Evolutionary conservation across 2,888 invertebrate species (phyloP).

Genomic region (Andrena hattorfiana): DNA sequence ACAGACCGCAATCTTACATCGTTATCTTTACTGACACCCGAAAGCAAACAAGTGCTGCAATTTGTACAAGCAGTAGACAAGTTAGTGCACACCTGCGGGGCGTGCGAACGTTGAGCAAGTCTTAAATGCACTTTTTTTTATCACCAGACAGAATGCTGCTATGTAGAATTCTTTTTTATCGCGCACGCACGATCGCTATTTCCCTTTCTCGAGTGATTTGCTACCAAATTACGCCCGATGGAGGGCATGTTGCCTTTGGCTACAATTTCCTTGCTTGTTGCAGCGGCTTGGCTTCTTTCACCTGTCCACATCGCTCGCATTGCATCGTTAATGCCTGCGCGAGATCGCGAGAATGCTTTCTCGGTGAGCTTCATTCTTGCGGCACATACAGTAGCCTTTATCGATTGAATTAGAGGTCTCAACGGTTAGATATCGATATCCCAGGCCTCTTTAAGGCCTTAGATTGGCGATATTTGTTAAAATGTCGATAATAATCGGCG

Average conservation of each 20-base stretch:
- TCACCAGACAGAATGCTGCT: background rate
- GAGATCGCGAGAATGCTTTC: constrained; percentile 7
- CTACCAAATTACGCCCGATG: constrained; percentile 42
- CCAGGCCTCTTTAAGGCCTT: background rate
- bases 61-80: background rate
- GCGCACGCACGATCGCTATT: constrained; percentile 50
- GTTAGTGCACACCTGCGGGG: background rate
- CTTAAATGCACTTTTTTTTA: background rate
- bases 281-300: constrained; percentile 1
- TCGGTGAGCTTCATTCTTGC: background rate
- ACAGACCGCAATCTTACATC: background rate
- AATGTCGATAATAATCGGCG: background rate
- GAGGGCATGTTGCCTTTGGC: constrained; percentile 36
- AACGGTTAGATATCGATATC: background rate
- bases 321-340: constrained; percentile 4
- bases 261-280: constrained; percentile 31
- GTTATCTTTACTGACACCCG: background rate
- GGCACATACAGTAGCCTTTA: background rate
- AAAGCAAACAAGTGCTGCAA: constrained; percentile 2
- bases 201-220: constrained; percentile 46
- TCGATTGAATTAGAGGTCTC: background rate
- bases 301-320: constrained; percentile 1
- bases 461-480: background rate
- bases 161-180: constrained; percentile 41
- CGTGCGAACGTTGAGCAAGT: background rate